phyloP scores from a whole-genome alignment of 2,113 vertebrate species.

The Irena cyanogastra region DNA sequence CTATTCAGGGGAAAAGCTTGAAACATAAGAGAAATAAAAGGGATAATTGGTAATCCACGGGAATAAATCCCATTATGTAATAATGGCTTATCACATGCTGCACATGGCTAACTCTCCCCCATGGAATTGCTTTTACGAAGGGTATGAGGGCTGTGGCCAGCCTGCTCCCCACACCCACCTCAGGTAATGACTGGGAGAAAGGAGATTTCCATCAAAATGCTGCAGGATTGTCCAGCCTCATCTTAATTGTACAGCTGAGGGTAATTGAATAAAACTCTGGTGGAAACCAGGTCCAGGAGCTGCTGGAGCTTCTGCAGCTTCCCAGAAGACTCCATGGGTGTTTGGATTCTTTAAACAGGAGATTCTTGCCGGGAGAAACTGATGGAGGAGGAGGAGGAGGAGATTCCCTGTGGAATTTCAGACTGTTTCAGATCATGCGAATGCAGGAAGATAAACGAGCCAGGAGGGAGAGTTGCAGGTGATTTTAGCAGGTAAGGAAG shows the following conservation, averaged over 20 bases:
- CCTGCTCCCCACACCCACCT: neutral
- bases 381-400: neutral
- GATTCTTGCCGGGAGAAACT: neutral
- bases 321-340: rapidly evolving
- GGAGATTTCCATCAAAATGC: neutral
- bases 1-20: constrained; percentile 15
- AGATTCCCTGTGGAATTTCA: rapidly evolving
- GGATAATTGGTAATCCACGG: neutral
- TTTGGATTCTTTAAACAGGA: neutral
- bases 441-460: rapidly evolving
- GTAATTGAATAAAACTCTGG: neutral
- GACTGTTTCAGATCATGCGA: rapidly evolving
- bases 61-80: constrained; percentile 37
- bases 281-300: neutral
- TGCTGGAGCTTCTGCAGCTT: neutral
- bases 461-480: neutral
- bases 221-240: neutral
- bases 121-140: neutral
- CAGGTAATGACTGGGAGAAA: neutral
- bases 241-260: neutral
- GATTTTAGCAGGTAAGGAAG: neutral
- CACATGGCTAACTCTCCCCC: neutral
- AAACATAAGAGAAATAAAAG: constrained; percentile 13
- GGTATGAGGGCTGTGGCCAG: neutral
- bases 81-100: neutral